Conservation (phyloP, 37 sponge, comb jelly and placozoan genomes). For the Dysidea cf. avara region DNA sequence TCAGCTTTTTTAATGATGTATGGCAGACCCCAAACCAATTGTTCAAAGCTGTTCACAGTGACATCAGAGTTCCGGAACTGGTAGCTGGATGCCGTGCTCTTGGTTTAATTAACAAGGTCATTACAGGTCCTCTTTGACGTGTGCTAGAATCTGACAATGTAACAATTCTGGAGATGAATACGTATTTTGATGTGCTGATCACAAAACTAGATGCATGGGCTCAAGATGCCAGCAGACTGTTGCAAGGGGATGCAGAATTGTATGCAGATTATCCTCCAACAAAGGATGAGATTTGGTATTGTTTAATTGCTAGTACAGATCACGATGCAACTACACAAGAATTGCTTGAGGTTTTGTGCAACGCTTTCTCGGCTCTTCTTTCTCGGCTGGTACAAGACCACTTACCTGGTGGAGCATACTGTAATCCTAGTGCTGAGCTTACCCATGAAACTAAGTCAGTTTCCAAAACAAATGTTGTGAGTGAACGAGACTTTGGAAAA, state of each 20-base stretch:
- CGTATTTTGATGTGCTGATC: constrained; percentile 2
- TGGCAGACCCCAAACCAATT: constrained; percentile 32
- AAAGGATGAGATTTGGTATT: constrained; percentile 6
- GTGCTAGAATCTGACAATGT: constrained; percentile 21
- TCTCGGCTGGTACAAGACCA: constrained; percentile 13
- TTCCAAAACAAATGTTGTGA: constrained; percentile 24
- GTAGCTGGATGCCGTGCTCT: constrained; percentile 19
- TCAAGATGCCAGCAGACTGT: constrained; percentile 5
- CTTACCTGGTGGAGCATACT: constrained; percentile 13
- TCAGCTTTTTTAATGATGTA: constrained; percentile 16
- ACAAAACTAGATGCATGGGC: constrained; percentile 17
- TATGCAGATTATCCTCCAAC: constrained; percentile 4
- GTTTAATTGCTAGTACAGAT: constrained; percentile 5
- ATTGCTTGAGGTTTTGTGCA: constrained; percentile 1
- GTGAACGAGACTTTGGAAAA: constrained; percentile 30
- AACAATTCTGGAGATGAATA: constrained; percentile 33
- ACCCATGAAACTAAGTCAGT: constrained; percentile 25
- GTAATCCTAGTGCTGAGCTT: background rate
- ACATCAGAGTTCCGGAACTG: constrained; percentile 10
- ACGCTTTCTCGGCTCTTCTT: background rate
- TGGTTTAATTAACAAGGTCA: constrained; percentile 22
- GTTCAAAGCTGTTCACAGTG: constrained; percentile 17
- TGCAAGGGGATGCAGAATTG: constrained; percentile 20
- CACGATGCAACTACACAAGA: constrained; percentile 10
- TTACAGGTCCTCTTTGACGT: constrained; percentile 47